Evolutionary conservation across 2,888 invertebrate genomes (phyloP), one percentile per base, ranked within the genome.

Genomic region (Litoditis marina): DNA sequence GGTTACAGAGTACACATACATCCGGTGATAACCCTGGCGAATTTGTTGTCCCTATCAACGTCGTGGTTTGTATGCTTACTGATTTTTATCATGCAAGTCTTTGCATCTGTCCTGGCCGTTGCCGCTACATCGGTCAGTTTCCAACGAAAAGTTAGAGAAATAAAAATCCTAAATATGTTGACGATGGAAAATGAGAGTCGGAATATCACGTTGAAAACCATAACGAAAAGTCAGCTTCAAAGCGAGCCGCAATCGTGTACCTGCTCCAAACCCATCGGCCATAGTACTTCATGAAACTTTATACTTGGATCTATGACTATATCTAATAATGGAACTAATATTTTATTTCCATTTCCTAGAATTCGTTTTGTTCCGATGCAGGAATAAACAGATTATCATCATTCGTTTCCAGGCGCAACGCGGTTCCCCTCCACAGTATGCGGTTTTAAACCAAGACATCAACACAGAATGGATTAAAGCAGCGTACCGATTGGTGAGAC

Each of bases 21-120:
- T 32, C 65, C 69, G n/a, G 59, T 57, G 13, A 71, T 69, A 32
- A 69, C 69, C 2, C 28, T 69, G n/a, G 63, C 70, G 13, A 66
- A 69, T 27, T 47, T 69, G 30, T 69, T 69, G 47, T 66, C 69
- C 13, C 39, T 71, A n/a, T 59, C 65, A 39, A 68, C 70, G 6
- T 71, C 69, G 16, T 69, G 70, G 70, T 71, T 28, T 16, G 30
- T 67, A 16, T 69, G 69, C 30, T 34, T 69, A 27, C 42, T 69
- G 8, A 30, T 71, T 7, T 62, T 69, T 39, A 11, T 54, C 22
- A 54, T 66, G 25, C 69, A 69, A 47, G 25, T 63, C 32, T 28
- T 66, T 16, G 59, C 56, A 2, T 42, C 60, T 6, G 34, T 31
- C 28, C 46, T 54, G n/a, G 59, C 63, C 2, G 50, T 68, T 30